phyloP scores from a whole-genome alignment of 2,797 vertebrate species.

The Pseudomugil gertrudae region DNA sequence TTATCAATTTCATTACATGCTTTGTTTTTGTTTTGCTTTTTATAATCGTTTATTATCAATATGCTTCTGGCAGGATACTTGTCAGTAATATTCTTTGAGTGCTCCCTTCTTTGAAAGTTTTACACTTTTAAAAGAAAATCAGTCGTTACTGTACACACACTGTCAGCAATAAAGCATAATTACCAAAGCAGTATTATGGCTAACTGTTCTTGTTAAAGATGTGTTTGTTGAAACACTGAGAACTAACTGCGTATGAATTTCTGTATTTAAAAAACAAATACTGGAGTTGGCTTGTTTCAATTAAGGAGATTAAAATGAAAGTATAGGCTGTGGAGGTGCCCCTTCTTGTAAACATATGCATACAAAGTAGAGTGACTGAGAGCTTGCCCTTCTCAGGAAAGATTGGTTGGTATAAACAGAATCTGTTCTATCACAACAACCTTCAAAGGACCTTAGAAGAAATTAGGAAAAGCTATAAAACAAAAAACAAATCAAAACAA shows the following conservation, averaged over 20 bases:
- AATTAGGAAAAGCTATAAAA: neutral
- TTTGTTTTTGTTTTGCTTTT: too few relatives aligned
- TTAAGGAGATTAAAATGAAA: constrained; percentile 3
- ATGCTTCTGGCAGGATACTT: too few relatives aligned
- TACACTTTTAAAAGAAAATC: too few relatives aligned
- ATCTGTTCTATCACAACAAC: neutral
- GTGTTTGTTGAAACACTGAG: neutral
- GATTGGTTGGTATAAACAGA: constrained; percentile 2
- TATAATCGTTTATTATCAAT: too few relatives aligned
- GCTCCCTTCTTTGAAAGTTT: too few relatives aligned
- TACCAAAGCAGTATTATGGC: too few relatives aligned
- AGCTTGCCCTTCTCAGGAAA: constrained; percentile 5
- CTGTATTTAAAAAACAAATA: neutral
- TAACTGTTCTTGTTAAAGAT: neutral
- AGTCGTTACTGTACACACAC: too few relatives aligned
- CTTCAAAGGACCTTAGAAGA: neutral
- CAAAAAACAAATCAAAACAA: neutral
- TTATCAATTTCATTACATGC: too few relatives aligned
- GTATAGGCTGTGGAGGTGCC: neutral
- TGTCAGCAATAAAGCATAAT: too few relatives aligned
- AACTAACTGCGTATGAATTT: too few relatives aligned
- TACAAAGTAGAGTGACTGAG: neutral
- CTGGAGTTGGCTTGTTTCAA: neutral
- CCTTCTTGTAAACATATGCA: neutral
- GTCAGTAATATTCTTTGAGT: too few relatives aligned